phyloP scores from a whole-genome alignment of 1,140 invertebrate species.

The Drosophila chauvacae region DNA sequence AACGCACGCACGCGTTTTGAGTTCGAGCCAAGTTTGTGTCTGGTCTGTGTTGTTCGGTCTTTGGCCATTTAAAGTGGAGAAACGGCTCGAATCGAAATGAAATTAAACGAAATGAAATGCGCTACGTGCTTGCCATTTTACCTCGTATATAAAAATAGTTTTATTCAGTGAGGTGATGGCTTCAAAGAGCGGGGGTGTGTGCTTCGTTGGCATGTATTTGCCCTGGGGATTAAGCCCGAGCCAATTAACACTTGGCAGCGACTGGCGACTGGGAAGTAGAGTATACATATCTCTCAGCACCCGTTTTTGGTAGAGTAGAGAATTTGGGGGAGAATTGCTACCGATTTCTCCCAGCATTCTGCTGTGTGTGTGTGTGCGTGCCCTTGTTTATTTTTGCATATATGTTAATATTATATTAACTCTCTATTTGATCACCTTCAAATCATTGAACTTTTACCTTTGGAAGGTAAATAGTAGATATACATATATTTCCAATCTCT shows the following conservation, averaged over 20 bases:
- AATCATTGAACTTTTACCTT: constrained; percentile 17
- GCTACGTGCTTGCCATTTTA: constrained; percentile 27
- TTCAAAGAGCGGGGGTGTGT: neutral
- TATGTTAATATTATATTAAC: constrained; percentile 11
- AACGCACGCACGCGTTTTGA: constrained; percentile 39
- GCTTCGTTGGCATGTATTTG: neutral
- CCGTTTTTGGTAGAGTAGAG: constrained; percentile 10
- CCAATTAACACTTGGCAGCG: constrained; percentile 24
- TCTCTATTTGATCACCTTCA: neutral
- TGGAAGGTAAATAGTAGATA: neutral
- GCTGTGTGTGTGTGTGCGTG: neutral
- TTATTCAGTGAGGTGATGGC: neutral
- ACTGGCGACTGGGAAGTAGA: constrained; percentile 5
- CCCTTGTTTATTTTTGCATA: constrained; percentile 7
- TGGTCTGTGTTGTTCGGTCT: constrained; percentile 23
- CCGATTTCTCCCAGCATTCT: constrained; percentile 20
- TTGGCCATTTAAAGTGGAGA: constrained; percentile 32
- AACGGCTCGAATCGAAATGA: constrained; percentile 33
- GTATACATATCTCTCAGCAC: neutral
- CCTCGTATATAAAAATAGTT: constrained; percentile 24
- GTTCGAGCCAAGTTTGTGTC: constrained; percentile 47
- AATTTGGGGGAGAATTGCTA: constrained; percentile 16
- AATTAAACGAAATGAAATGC: constrained; percentile 42
- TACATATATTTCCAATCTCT: neutral
- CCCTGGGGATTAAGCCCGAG: constrained; percentile 16